phyloP scores from a whole-genome alignment of 2,113 vertebrate species.

The Neolamprologus devosi region DNA sequence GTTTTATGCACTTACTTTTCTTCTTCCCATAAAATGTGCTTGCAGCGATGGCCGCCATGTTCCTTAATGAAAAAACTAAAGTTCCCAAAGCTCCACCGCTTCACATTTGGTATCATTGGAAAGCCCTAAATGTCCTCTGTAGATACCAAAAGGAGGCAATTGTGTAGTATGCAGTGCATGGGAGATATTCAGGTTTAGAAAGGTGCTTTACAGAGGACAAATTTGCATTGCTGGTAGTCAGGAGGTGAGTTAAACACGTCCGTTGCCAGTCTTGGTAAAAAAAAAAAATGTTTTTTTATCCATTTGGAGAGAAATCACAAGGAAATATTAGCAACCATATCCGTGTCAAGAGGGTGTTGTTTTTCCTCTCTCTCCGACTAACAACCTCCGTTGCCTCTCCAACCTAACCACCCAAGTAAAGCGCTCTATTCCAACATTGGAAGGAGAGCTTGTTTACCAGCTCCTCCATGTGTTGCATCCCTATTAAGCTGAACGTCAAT shows the following conservation, averaged over 20 bases:
- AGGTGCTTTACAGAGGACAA: too few species aligned
- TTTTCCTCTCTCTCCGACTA: conserved; percentile 4
- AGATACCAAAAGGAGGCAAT: too few species aligned
- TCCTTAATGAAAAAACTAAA: too few species aligned
- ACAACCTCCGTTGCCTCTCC: background rate
- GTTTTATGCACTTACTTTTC: too few species aligned
- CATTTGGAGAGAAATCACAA: background rate
- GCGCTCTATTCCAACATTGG: background rate
- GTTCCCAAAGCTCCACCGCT: too few species aligned
- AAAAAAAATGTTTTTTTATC: background rate
- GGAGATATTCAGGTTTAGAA: too few species aligned
- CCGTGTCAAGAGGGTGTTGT: conserved; percentile 11
- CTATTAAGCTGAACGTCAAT: conserved; percentile 25
- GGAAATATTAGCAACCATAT: background rate
- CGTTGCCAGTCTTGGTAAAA: background rate
- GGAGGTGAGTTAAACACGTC: background rate
- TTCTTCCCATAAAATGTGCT: too few species aligned
- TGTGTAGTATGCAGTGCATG: too few species aligned
- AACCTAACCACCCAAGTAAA: background rate
- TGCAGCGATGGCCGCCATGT: too few species aligned
- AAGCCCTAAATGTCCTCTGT: too few species aligned
- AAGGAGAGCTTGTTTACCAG: conserved; percentile 23
- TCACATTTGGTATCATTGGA: too few species aligned
- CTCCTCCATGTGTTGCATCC: conserved; percentile 15
- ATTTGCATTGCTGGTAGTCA: too few species aligned